A percentile compares a stretch with the other conserved stretches of the same genome.
phyloP scores from a whole-genome alignment of 1,140 invertebrate genomes.

The Maconellicoccus hirsutus region DNA sequence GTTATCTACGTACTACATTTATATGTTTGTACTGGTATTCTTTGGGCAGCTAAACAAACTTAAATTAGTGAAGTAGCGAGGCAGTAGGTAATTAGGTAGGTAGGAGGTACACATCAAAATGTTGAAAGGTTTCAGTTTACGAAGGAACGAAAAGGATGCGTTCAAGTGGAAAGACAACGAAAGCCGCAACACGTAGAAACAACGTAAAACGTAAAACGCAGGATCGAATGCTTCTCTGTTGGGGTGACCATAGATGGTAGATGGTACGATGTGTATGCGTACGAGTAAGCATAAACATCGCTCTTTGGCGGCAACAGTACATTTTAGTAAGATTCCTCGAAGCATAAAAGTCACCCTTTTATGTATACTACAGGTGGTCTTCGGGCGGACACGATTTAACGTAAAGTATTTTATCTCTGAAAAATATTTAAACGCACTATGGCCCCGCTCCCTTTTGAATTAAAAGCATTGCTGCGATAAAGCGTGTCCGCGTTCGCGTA shows the following conservation, averaged over 20 bases:
- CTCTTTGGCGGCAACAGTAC: not conserved
- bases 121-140: constrained; percentile 1
- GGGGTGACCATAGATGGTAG: not conserved
- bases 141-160: not conserved
- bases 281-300: too few relatives aligned
- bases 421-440: not conserved
- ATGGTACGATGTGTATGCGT: too few relatives aligned
- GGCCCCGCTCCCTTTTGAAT: too few relatives aligned
- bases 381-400: not conserved
- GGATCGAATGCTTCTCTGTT: too few relatives aligned
- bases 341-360: constrained; percentile 8
- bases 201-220: too few relatives aligned
- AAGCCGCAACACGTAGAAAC: too few relatives aligned
- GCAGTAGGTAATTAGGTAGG: too few relatives aligned
- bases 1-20: too few relatives aligned
- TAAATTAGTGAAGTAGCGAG: too few relatives aligned
- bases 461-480: not conserved
- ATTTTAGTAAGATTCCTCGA: not conserved
- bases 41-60: not conserved
- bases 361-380: not conserved
- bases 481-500: too few relatives aligned
- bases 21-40: not conserved
- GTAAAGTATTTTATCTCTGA: not conserved
- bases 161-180: not conserved
- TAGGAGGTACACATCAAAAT: too few relatives aligned